These are phyloP conservation scores for Magallana nippona DNA, from an alignment of 2,888 invertebrate species.

Conservation along the genomic window DNA sequence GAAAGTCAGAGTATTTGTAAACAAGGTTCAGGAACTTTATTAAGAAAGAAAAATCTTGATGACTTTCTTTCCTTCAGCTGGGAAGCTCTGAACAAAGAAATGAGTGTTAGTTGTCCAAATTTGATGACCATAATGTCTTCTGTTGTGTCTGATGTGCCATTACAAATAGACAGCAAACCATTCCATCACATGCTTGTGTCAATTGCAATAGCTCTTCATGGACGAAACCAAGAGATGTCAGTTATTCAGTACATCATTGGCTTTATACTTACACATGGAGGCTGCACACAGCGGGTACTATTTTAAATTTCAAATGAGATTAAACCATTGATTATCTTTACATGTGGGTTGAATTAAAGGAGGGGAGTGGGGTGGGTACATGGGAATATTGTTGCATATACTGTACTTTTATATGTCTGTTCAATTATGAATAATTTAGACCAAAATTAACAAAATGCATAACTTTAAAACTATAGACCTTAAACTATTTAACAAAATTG, in stretches of 20 bases:
- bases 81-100: not conserved
- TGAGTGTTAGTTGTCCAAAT: not conserved
- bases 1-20: not conserved
- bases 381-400: too few species aligned
- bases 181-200: conserved; percentile 21
- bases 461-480: too few species aligned
- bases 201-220: conserved; percentile 2
- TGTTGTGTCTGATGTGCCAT: not conserved
- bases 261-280: conserved; percentile 15
- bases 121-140: conserved; percentile 5
- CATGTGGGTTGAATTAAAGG: too few species aligned
- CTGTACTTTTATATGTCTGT: too few species aligned
- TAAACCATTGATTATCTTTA: too few species aligned
- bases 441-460: too few species aligned
- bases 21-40: conserved; percentile 2
- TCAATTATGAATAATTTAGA: too few species aligned
- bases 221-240: conserved; percentile 30
- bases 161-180: not conserved
- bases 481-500: too few species aligned
- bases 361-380: not conserved
- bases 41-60: not conserved
- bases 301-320: not conserved
- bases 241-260: conserved; percentile 33
- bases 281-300: conserved; percentile 12
- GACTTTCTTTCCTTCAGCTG: conserved; percentile 8